Evolutionary conservation across 2,888 invertebrate species (phyloP).

Genomic region (Aethes cnicana): DNA sequence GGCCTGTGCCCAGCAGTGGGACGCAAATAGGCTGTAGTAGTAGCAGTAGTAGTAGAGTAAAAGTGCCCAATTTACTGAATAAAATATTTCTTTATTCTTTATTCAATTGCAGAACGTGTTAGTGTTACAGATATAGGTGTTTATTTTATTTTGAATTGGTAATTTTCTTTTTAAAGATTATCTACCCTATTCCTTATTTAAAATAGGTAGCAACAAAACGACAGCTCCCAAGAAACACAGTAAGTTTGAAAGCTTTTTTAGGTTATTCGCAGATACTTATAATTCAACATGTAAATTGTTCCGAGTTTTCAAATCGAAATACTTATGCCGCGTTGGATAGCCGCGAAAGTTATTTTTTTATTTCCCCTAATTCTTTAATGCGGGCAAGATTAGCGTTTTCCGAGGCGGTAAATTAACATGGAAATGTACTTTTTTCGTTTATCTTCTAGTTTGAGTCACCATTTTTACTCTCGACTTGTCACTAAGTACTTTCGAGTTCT

Average conservation of each 20-base stretch:
- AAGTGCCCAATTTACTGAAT: too few relatives aligned
- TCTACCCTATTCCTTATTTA: neutral
- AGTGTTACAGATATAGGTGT: too few relatives aligned
- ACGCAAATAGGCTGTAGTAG: too few relatives aligned
- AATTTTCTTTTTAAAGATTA: too few relatives aligned
- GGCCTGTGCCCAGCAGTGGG: too few relatives aligned
- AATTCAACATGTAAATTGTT: slow-evolving; percentile 77
- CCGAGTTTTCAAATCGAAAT: slow-evolving; percentile 65
- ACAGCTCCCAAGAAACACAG: slow-evolving; percentile 37
- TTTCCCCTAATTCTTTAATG: slow-evolving; percentile 46
- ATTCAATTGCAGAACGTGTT: too few relatives aligned
- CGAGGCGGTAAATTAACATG: slow-evolving; percentile 51
- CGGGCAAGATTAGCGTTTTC: slow-evolving; percentile 52
- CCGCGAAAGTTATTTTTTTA: slow-evolving; percentile 48
- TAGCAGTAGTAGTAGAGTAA: too few relatives aligned
- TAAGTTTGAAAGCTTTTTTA: slow-evolving; percentile 56
- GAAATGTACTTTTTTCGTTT: slow-evolving; percentile 57
- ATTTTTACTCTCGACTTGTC: slow-evolving; percentile 18
- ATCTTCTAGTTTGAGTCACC: slow-evolving; percentile 21
- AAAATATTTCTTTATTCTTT: too few relatives aligned
- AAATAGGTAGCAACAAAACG: slow-evolving; percentile 34
- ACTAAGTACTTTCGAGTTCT: slow-evolving; percentile 16
- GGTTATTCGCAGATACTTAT: slow-evolving; percentile 53
- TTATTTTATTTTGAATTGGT: too few relatives aligned
- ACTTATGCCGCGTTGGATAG: slow-evolving; percentile 33